Evolutionary conservation across 2,797 vertebrate genomes (phyloP), one percentile per base, ranked within the genome.

Genomic region (Loriculus beryllinus): DNA sequence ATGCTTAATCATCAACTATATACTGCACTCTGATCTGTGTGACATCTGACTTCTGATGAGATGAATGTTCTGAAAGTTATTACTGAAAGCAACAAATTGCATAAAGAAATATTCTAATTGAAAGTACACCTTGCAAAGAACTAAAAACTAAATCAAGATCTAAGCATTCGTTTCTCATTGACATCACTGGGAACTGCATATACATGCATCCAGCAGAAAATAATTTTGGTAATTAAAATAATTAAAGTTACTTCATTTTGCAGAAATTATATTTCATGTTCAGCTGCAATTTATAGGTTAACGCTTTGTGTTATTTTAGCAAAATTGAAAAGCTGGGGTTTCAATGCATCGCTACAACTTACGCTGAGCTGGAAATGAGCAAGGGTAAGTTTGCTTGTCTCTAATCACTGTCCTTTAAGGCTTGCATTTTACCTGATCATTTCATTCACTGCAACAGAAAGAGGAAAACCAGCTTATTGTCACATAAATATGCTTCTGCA

Each of bases 171-270:
- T 83, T 86, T 86, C 65, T 91, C 43, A 35, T 74, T 69, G 60
- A 43, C 65, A 76, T 59, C 22, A 48, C 2, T 85, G 16, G 72
- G 63, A 95, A 76, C 17, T 57, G 65, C n/a, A 52, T 54, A 76
- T 45, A 75, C 52, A 65, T 5, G 28, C 56, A 92, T 31, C 28
- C 57, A 71, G 45, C 47, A 72, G 22, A 78, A 83, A 88, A 86
- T 56, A 79, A 56, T 52, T 72, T 90, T 84, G 20, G 37, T 29
- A 84, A 79, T 70, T 86, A 88, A 94, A 91, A 89, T 81, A 93
- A 86, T 71, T 94, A 22, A 92, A 86, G 29, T 65, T 83, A 45
- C 35, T 91, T 90, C 2, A 79, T 94, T 95, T 92, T 2, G 7
- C 22, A 40, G 48, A 93, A 88, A 82, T 52, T 42, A 3, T 45